Evolutionary conservation across 2,113 vertebrate genomes (phyloP).

Genomic region (Carassius carassius): DNA sequence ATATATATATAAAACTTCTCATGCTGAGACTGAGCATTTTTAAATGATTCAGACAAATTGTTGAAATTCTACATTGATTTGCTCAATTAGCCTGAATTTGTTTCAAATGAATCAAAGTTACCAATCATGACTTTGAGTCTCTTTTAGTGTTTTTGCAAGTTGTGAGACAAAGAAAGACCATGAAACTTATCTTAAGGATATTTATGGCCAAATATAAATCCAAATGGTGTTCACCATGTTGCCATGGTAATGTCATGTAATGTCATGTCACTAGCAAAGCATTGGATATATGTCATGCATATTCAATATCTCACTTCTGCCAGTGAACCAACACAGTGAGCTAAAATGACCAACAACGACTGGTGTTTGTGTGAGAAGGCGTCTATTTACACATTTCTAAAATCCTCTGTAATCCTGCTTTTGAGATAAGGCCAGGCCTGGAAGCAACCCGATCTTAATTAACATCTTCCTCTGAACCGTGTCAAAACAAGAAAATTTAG

Average conservation of each 20-base stretch:
- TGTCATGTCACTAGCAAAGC: neutral
- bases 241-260: neutral
- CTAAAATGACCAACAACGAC: conserved; percentile 12
- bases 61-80: neutral
- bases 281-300: neutral
- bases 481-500: conserved; percentile 54
- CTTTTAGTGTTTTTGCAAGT: neutral
- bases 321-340: conserved; percentile 11
- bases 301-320: neutral
- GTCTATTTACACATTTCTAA: conserved; percentile 50
- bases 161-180: neutral
- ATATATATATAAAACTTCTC: too few species aligned
- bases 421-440: conserved; percentile 44
- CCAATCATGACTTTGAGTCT: neutral
- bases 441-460: conserved; percentile 58
- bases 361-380: conserved; percentile 15
- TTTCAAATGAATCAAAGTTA: neutral
- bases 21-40: neutral
- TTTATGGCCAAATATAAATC: neutral
- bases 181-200: neutral
- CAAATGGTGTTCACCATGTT: neutral
- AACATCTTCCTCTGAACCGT: conserved; percentile 56
- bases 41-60: too few species aligned
- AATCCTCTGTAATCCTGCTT: conserved; percentile 51
- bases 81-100: neutral